phyloP scores from a whole-genome alignment of 92 coral and sea anemone genomes.

The Siderastrea siderea region DNA sequence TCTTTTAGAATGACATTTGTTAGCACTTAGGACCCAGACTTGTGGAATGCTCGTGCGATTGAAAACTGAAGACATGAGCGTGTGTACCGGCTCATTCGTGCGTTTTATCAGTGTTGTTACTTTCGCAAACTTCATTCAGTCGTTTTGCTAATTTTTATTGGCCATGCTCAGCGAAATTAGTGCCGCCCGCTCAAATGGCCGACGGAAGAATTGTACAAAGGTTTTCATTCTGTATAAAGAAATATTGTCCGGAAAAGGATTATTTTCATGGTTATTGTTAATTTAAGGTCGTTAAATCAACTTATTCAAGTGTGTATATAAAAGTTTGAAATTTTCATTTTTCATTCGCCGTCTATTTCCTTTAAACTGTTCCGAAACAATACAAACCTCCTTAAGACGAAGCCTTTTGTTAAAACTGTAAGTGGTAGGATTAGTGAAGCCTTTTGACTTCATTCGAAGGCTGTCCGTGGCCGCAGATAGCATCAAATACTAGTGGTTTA shows the following conservation, averaged over 20 bases:
- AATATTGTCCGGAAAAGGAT: slow-evolving; percentile 20
- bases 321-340: slow-evolving; percentile 5
- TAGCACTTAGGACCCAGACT: slow-evolving; percentile 28
- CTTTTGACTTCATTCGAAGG: slow-evolving; percentile 15
- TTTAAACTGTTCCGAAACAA: slow-evolving; percentile 3
- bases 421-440: slow-evolving; percentile 9
- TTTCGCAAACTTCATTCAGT: slow-evolving; percentile 10
- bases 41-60: not conserved
- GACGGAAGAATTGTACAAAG: slow-evolving; percentile 21
- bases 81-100: slow-evolving; percentile 15
- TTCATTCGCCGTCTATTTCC: not conserved
- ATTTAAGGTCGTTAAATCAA: slow-evolving; percentile 8
- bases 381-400: not conserved
- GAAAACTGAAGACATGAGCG: not conserved
- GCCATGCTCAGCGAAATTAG: slow-evolving; percentile 1
- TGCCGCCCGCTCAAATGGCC: not conserved
- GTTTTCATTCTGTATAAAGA: slow-evolving; percentile 8
- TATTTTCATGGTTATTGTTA: slow-evolving; percentile 15
- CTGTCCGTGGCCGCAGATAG: not conserved
- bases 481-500: not conserved
- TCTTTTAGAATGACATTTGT: slow-evolving; percentile 15
- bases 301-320: slow-evolving; percentile 23
- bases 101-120: slow-evolving; percentile 13
- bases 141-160: not conserved
- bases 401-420: slow-evolving; percentile 10